Base-by-base conservation (phyloP, 92 coral and sea anemone species). In the Phenganax stokvisi region DNA sequence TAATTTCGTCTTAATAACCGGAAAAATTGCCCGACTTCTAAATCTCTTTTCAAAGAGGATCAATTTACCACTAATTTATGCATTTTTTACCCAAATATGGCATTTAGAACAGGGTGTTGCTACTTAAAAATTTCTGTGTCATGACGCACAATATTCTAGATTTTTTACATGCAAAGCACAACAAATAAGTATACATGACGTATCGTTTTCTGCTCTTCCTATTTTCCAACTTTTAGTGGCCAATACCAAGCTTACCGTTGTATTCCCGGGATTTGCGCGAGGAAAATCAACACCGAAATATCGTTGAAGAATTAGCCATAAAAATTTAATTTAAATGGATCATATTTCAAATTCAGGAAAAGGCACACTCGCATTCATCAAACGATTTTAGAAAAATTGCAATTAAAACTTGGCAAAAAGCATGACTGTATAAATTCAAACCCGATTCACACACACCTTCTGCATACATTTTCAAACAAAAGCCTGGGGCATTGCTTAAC, bases 31-130 rank as follows among this genome's bases (percentile, higher is more conserved):
- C 66, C 80, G 31, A 58, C 30, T 52, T 76, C 20, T 51, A 27
- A 76, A 10, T 20, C 6, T 31, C 80, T 67, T 27, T 76, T 62
- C 8, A 20, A 56, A 5, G 31, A 10, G 16, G 80, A 56, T 76
- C 80, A 51, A 57, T 60, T 57, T 57, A 2, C 47, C 47, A 2
- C 12, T 76, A 76, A 76, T 52, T 76, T 76, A 76, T 76, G 68
- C 80, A 76, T 76, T 76, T 67, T 53, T 52, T 76, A 68, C 30
- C 80, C 80, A 76, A 25, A 76, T 56, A 57, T 51, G 80, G 80
- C 47, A 76, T 8, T 12, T 51, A 6, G 51, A 62, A 37, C 51
- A 30, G 66, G 80, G 68, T 56, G 80, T 76, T 76, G 67, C 27
- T 56, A 27, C 17, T 57, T 30, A 9, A 20, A 15, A 57, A 66